Base-by-base conservation (phyloP, 2,113 vertebrate species). In the Erinaceus europaeus region DNA sequence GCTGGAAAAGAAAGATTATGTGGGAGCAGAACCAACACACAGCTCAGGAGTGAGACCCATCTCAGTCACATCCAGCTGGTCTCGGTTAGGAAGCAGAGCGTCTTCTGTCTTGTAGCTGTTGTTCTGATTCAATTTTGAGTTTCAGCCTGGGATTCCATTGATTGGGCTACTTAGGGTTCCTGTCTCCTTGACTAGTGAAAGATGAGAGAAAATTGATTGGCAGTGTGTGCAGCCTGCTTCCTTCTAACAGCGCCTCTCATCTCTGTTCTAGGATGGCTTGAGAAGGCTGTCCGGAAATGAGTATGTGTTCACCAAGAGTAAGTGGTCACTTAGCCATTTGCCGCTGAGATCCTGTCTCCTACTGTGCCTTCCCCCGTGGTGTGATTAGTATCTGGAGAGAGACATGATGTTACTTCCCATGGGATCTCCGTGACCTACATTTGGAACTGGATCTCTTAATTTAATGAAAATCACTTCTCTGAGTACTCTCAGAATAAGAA, bases 251-350 rank as follows among this genome's bases (percentile, higher is more conserved):
- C 29, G n/a, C 76, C 87, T 71, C 89, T 93, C n/a, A n/a, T n/a
- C 21, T 95, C 86, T 95, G 14, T 97, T 96, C 78, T 94, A 99
- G 99, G 98, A 98, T 85, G 98, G 98, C 34, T 97, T 99, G 92
- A 97, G 98, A 95, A 98, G 98, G 96, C 93, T 98, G 71, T 99
- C 98, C 75, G 98, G 98, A 95, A 99, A 99, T 21, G 98, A 99
- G 92, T 98, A 98, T 53, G 97, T 98, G 84, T 99, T 99, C 97
- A 98, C 98, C 71, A 99, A 99, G 97, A 99, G 99, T 98, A 98
- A 97, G 98, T 97, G 86, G 61, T 6, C 13, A 4, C 55, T 81
- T 89, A 9, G 67, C 81, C n/a, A 62, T 67, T 59, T 61, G 20
- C 73, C 3, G 0, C 38, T 61, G 29, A 44, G 36, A 32, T 27